These are phyloP conservation scores for Amblyteles armatorius DNA, from an alignment of 2,888 invertebrate genomes.

Conservation along the genomic window DNA sequence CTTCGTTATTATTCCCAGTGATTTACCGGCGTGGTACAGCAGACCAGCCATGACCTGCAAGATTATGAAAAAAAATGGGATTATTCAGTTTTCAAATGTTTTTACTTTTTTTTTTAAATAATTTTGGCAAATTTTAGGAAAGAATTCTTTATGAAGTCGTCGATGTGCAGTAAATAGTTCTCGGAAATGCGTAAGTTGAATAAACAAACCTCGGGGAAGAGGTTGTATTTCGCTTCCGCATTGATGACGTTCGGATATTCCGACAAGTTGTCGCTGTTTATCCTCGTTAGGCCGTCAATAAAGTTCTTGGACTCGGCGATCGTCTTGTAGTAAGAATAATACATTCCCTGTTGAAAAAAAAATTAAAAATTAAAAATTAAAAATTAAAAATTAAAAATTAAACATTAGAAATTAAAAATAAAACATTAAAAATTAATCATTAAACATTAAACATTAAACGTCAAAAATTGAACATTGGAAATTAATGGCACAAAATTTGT, in stretches of 20 bases:
- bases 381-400: too few species aligned
- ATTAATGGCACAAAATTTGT: too few species aligned
- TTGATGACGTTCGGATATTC: constrained; percentile 94
- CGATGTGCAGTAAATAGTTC: neutral
- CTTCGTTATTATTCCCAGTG: constrained; percentile 75
- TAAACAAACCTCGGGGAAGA: constrained; percentile 91
- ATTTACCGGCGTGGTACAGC: constrained; percentile 85
- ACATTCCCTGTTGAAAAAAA: constrained; percentile 88
- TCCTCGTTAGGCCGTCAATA: constrained; percentile 87
- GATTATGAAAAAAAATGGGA: neutral
- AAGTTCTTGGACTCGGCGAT: constrained; percentile 89
- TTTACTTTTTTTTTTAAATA: neutral
- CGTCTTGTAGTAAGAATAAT: constrained; percentile 95
- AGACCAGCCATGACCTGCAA: constrained; percentile 84
- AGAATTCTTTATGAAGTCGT: too few species aligned
- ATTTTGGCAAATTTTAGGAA: neutral
- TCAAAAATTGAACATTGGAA: too few species aligned
- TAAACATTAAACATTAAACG: too few species aligned
- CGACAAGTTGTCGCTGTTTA: constrained; percentile 91
- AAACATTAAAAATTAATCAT: too few species aligned
- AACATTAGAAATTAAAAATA: too few species aligned
- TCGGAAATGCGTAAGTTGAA: neutral
- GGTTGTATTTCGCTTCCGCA: constrained; percentile 92
- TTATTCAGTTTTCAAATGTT: neutral
- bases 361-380: too few species aligned